These are phyloP conservation scores for Sander lucioperca DNA, from an alignment of 2,113 vertebrate genomes.

Conservation along the genomic window DNA sequence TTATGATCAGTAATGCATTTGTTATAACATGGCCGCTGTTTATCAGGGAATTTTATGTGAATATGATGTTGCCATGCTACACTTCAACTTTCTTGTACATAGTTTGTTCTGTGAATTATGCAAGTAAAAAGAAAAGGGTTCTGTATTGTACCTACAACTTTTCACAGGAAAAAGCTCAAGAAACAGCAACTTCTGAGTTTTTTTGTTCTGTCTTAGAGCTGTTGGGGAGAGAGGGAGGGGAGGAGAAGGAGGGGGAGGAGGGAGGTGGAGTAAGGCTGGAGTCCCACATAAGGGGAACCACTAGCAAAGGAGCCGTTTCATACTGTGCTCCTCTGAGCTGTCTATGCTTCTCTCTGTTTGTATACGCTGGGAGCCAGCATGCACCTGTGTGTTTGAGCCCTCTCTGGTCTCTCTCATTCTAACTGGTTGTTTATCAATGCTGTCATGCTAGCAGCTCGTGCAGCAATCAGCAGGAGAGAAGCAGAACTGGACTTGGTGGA, in stretches of 20 bases:
- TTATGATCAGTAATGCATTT: neutral
- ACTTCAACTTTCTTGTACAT: neutral
- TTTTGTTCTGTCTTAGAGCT: slow-evolving; percentile 68
- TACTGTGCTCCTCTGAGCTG: slow-evolving; percentile 66
- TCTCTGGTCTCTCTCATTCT: slow-evolving; percentile 52
- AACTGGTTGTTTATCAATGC: slow-evolving; percentile 61
- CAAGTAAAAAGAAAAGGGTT: slow-evolving; percentile 3
- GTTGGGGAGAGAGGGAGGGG: slow-evolving; percentile 64
- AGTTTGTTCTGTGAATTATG: neutral
- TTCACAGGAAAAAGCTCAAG: slow-evolving; percentile 28
- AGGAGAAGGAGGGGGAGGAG: slow-evolving; percentile 57
- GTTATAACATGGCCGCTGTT: neutral
- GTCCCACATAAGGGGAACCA: slow-evolving; percentile 75
- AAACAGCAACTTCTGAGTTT: slow-evolving; percentile 49
- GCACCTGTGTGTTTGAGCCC: slow-evolving; percentile 72
- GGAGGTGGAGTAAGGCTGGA: slow-evolving; percentile 77
- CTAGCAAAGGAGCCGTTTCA: slow-evolving; percentile 72
- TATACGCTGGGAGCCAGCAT: slow-evolving; percentile 54
- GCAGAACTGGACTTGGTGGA: slow-evolving; percentile 69
- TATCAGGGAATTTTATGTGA: neutral
- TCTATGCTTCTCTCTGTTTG: slow-evolving; percentile 64
- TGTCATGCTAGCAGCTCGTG: slow-evolving; percentile 63
- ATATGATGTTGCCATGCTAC: neutral
- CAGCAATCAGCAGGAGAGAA: slow-evolving; percentile 58
- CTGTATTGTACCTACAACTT: slow-evolving; percentile 1